phyloP scores from a whole-genome alignment of 2,888 invertebrate species.

The Dendrolimus pini region DNA sequence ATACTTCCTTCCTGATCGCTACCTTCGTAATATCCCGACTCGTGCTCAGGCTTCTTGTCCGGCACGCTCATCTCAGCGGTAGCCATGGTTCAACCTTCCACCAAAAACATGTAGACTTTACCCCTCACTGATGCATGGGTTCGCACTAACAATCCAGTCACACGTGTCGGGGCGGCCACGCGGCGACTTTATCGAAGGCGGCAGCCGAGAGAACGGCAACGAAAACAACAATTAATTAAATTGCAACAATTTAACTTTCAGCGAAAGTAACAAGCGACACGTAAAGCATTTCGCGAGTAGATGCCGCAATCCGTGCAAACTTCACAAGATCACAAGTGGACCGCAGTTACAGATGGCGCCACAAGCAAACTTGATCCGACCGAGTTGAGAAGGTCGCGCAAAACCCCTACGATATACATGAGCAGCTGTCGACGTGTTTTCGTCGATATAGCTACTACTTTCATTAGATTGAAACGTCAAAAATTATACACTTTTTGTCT shows the following conservation, averaged over 20 bases:
- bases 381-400: constrained; percentile 21
- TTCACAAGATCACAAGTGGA: constrained; percentile 38
- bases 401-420: constrained; percentile 28
- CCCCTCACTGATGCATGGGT: constrained; percentile 24
- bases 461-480: constrained; percentile 58
- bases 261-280: constrained; percentile 64
- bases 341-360: constrained; percentile 51
- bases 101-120: constrained; percentile 56
- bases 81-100: constrained; percentile 65
- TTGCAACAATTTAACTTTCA: constrained; percentile 41
- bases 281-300: constrained; percentile 59
- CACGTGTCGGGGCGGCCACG: constrained; percentile 4
- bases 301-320: constrained; percentile 42
- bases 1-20: constrained; percentile 79
- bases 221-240: constrained; percentile 26
- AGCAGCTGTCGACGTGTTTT: constrained; percentile 30
- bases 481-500: constrained; percentile 26
- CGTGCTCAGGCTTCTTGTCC: constrained; percentile 82
- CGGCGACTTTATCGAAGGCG: neutral
- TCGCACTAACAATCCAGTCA: constrained; percentile 12
- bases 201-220: constrained; percentile 14
- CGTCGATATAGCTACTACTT: constrained; percentile 39
- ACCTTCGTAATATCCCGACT: constrained; percentile 90
- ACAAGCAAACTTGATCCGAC: constrained; percentile 29
- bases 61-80: constrained; percentile 78